Percentiles rank a stretch among this genome's conserved stretches.
Evolutionary conservation across 2,888 invertebrate genomes (phyloP).

Genomic region (Proisotoma minuta): DNA sequence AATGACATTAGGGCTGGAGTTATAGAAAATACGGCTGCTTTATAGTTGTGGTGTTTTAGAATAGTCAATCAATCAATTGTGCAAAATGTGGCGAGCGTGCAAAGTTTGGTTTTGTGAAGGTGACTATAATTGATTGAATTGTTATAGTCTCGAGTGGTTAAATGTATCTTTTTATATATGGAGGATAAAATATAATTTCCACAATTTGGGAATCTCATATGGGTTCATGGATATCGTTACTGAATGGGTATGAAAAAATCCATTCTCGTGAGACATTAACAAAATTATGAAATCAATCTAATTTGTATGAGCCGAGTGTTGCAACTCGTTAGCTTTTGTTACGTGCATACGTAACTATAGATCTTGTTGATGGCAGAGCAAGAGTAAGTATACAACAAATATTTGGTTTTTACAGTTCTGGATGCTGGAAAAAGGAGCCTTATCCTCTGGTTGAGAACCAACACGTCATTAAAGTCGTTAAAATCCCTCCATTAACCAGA

Average conservation of each 20-base stretch:
- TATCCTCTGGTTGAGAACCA: conserved; percentile 42
- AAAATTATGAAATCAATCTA: no score
- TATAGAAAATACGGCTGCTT: no score
- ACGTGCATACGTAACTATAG: neutral
- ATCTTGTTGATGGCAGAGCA: neutral
- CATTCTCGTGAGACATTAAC: no score
- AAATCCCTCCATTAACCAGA: conserved; percentile 42
- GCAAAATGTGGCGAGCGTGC: no score
- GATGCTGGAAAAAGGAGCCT: conserved; percentile 43
- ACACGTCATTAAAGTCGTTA: conserved; percentile 47
- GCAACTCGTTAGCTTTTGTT: neutral
- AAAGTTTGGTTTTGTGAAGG: no score
- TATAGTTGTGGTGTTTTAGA: no score
- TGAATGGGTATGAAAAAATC: neutral
- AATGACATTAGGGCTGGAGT: no score
- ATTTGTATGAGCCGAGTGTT: neutral
- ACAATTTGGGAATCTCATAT: conserved; percentile 1
- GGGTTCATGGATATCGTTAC: conserved; percentile 6
- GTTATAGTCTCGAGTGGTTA: neutral
- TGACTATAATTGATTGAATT: no score
- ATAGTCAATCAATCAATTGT: no score
- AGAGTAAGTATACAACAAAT: neutral
- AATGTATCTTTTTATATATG: no score
- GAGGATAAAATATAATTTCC: neutral
- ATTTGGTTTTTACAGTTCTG: conserved; percentile 29